phyloP scores from a whole-genome alignment of 2,113 vertebrate species.

The Colistium nudipinnis region DNA sequence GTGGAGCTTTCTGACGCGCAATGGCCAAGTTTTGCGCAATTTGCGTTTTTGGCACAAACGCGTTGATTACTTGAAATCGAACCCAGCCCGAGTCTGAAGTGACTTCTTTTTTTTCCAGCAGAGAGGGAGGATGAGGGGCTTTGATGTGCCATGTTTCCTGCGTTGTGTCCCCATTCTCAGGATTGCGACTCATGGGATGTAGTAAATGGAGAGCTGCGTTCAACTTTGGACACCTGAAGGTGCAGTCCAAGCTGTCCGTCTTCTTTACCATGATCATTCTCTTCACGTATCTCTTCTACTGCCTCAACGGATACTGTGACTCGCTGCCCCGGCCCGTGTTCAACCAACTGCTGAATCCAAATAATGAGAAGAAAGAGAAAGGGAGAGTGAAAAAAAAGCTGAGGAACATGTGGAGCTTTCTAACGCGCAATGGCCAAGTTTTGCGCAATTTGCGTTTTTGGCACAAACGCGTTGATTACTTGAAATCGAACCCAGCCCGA shows the following conservation, averaged over 20 bases:
- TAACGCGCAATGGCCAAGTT: constrained; percentile 36
- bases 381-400: background rate
- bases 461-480: constrained; percentile 1
- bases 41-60: constrained; percentile 24
- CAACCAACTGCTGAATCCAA: constrained; percentile 48
- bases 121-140: constrained; percentile 17
- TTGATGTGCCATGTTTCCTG: constrained; percentile 74
- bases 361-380: background rate
- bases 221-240: constrained; percentile 82
- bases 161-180: constrained; percentile 69
- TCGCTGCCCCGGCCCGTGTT: constrained; percentile 70
- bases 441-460: constrained; percentile 31
- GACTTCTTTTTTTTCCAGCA: background rate
- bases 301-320: constrained; percentile 84
- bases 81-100: background rate
- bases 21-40: constrained; percentile 29
- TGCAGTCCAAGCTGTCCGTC: constrained; percentile 83
- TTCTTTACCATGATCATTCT: constrained; percentile 86
- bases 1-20: constrained; percentile 39
- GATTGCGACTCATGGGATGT: constrained; percentile 88
- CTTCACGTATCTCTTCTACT: constrained; percentile 86
- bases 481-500: background rate
- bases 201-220: constrained; percentile 82
- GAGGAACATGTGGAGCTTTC: constrained; percentile 39
- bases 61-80: background rate